Percentiles rank a stretch among this genome's conserved stretches.
phyloP scores from a whole-genome alignment of 2,888 invertebrate species.

The Aricia artaxerxes region DNA sequence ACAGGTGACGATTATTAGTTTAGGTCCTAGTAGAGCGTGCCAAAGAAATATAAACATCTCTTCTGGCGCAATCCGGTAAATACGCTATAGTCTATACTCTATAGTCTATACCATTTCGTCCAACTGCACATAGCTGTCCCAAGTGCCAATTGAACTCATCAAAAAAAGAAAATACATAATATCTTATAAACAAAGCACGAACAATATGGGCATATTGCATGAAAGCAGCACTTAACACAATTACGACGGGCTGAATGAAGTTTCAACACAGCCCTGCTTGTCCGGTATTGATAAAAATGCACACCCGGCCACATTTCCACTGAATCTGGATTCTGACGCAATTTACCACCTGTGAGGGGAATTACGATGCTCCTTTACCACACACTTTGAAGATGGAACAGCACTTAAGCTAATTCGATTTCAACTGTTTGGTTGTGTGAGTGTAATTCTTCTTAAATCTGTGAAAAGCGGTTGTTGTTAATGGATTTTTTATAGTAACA shows the following conservation, averaged over 20 bases:
- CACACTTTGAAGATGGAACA: neutral
- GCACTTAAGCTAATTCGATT: neutral
- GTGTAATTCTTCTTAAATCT: neutral
- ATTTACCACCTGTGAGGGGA: constrained; percentile 3
- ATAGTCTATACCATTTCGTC: too few relatives aligned
- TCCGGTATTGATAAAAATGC: constrained; percentile 25
- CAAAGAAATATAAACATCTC: too few relatives aligned
- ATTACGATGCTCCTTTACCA: neutral
- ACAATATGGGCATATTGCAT: neutral
- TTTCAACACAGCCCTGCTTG: constrained; percentile 5
- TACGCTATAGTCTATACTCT: too few relatives aligned
- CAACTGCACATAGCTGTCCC: neutral
- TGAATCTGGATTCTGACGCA: constrained; percentile 27
- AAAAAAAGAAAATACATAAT: neutral
- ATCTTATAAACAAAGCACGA: neutral
- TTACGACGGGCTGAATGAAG: constrained; percentile 5
- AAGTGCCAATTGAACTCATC: neutral
- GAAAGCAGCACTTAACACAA: constrained; percentile 2
- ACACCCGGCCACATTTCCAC: constrained; percentile 21
- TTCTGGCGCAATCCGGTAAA: too few relatives aligned
- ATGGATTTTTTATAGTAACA: neutral
- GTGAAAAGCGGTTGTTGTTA: neutral
- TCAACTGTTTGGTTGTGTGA: neutral
- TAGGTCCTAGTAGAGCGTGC: too few relatives aligned
- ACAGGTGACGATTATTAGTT: too few relatives aligned